Percentiles rank a stretch among this genome's conserved stretches.
Conservation (phyloP, 2,888 invertebrate species). For the Sinotaia quadrata region DNA sequence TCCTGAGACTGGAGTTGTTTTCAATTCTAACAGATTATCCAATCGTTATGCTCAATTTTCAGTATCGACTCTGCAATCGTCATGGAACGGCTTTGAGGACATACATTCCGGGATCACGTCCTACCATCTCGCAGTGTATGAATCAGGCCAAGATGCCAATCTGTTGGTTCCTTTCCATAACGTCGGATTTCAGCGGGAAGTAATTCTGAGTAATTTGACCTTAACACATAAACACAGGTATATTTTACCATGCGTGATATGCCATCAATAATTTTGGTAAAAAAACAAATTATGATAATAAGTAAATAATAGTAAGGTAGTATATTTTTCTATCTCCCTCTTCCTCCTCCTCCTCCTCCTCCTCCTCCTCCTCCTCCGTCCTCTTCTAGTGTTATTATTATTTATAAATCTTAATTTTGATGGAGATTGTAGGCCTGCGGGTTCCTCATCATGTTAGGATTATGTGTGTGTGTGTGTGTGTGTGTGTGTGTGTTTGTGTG, state of each 20-base stretch:
- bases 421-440: no score
- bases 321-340: no score
- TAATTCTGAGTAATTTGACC: conserved; percentile 25
- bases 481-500: not conserved
- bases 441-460: no score
- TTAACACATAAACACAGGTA: conserved; percentile 27
- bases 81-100: conserved; percentile 48
- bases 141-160: not conserved
- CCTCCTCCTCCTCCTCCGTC: no score
- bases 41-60: conserved; percentile 36
- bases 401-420: no score
- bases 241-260: no score
- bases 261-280: no score
- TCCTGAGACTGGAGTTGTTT: conserved; percentile 44
- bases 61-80: conserved; percentile 27
- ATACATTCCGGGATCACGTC: conserved; percentile 35
- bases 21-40: conserved; percentile 36
- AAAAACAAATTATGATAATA: no score
- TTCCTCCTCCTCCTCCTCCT: no score
- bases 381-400: no score
- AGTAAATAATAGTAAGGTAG: no score
- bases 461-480: not conserved
- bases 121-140: conserved; percentile 34
- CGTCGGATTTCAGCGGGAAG: conserved; percentile 21
- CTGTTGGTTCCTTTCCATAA: conserved; percentile 22